Percentiles rank a stretch among this genome's conserved stretches.
phyloP scores from a whole-genome alignment of 2,797 vertebrate species.

The Valencia hispanica region DNA sequence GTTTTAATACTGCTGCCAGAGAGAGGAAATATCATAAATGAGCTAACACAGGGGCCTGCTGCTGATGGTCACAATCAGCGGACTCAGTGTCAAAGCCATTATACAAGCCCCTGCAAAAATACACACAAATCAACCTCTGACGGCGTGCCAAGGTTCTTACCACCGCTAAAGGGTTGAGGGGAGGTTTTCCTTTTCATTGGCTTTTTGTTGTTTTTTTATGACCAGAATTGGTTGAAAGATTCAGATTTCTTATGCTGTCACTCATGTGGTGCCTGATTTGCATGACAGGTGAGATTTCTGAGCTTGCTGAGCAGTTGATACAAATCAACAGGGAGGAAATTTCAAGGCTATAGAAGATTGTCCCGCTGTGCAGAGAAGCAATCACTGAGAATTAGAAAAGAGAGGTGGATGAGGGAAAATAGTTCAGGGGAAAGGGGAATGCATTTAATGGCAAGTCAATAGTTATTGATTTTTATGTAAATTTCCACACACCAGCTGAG shows the following conservation, averaged over 20 bases:
- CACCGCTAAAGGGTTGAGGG: slow-evolving; percentile 42
- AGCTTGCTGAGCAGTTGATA: slow-evolving; percentile 44
- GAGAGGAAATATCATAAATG: slow-evolving; percentile 60
- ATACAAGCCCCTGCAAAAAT: slow-evolving; percentile 53
- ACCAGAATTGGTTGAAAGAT: slow-evolving; percentile 63
- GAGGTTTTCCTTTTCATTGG: slow-evolving; percentile 60
- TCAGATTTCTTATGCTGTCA: slow-evolving; percentile 69
- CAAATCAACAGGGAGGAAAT: slow-evolving; percentile 35
- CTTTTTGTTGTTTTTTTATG: slow-evolving; percentile 48
- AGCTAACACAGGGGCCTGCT: slow-evolving; percentile 68
- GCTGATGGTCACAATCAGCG: slow-evolving; percentile 66
- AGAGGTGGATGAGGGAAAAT: slow-evolving; percentile 48
- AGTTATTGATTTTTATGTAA: slow-evolving; percentile 75
- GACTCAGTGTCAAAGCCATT: slow-evolving; percentile 74
- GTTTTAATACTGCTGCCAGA: slow-evolving; percentile 53
- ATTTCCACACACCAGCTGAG: slow-evolving; percentile 55
- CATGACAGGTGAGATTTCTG: slow-evolving; percentile 49
- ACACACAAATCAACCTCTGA: slow-evolving; percentile 63
- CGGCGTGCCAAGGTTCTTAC: slow-evolving; percentile 44
- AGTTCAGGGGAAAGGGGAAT: slow-evolving; percentile 65
- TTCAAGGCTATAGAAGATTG: slow-evolving; percentile 49
- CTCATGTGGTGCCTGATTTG: slow-evolving; percentile 54
- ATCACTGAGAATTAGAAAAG: slow-evolving; percentile 71
- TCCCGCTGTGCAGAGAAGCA: slow-evolving; percentile 62
- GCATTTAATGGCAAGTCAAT: slow-evolving; percentile 71